Conservation (phyloP, 2,113 vertebrate species). For the Origma solitaria region DNA sequence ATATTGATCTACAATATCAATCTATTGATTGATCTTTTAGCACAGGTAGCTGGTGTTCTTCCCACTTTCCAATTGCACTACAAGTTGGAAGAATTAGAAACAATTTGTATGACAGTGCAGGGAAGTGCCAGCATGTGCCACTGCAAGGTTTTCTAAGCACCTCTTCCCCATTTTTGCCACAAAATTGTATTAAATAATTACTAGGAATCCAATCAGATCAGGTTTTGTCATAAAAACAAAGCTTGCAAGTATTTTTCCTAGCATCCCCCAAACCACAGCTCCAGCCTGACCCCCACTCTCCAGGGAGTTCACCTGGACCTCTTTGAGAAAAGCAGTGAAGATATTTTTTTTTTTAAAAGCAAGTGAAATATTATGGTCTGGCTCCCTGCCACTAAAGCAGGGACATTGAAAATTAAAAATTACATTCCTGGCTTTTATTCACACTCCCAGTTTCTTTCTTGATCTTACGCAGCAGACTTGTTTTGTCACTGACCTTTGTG, state of each 20-base stretch:
- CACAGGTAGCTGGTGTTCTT: background rate
- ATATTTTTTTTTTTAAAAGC: background rate
- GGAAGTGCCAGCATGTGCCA: background rate
- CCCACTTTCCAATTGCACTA: background rate
- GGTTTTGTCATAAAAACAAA: background rate
- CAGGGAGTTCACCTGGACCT: background rate
- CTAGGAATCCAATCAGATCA: background rate
- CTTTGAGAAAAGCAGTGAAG: background rate
- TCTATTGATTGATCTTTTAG: too few species aligned
- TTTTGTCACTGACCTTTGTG: constrained; percentile 32
- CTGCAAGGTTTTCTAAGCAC: background rate
- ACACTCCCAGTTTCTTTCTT: background rate
- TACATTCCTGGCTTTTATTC: background rate
- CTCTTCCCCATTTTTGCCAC: background rate
- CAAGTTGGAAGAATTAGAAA: background rate
- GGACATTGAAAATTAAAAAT: background rate
- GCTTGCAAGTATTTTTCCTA: background rate
- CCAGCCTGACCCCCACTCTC: background rate
- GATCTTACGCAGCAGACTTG: background rate
- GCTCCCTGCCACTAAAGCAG: background rate
- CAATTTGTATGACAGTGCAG: background rate
- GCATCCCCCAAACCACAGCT: background rate
- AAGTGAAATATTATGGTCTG: background rate
- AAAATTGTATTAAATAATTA: background rate
- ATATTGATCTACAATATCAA: background rate